These are phyloP conservation scores for Lithobates sylvaticus DNA, from an alignment of 2,797 vertebrate species.

Conservation along the genomic window DNA sequence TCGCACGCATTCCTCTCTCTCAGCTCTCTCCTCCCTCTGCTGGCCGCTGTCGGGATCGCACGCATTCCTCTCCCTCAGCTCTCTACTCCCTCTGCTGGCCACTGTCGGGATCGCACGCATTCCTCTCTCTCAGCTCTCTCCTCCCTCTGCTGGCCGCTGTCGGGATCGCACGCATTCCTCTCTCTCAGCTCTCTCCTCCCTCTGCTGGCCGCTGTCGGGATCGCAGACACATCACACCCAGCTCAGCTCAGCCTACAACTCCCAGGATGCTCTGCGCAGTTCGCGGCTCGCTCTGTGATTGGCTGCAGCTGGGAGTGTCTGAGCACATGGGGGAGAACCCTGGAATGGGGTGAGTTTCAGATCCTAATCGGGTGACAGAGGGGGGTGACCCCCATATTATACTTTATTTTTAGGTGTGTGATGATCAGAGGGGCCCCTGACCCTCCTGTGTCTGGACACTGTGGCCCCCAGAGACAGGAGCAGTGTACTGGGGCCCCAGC, in stretches of 20 bases:
- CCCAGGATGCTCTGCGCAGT: not conserved
- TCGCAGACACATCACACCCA: not conserved
- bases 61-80: too few species aligned
- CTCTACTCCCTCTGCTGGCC: too few species aligned
- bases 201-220: not conserved
- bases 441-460: too few species aligned
- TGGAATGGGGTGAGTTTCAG: conserved; percentile 26
- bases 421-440: not conserved
- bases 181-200: not conserved
- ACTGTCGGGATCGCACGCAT: too few species aligned
- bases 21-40: too few species aligned
- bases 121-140: not conserved
- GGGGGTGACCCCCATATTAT: conserved; percentile 29
- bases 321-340: conserved; percentile 40
- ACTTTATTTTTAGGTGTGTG: conserved; percentile 23
- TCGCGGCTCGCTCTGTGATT: not conserved
- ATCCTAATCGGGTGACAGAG: not conserved
- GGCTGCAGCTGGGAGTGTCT: not conserved
- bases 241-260: not conserved
- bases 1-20: too few species aligned
- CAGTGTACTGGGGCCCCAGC: not conserved
- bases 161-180: not conserved
- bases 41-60: too few species aligned
- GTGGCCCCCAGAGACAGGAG: not conserved
- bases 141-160: not conserved